Percentiles rank a stretch among this genome's conserved stretches.
Evolutionary conservation across 2,888 invertebrate species (phyloP).

Genomic region (Zhuqinia jingwanae): DNA sequence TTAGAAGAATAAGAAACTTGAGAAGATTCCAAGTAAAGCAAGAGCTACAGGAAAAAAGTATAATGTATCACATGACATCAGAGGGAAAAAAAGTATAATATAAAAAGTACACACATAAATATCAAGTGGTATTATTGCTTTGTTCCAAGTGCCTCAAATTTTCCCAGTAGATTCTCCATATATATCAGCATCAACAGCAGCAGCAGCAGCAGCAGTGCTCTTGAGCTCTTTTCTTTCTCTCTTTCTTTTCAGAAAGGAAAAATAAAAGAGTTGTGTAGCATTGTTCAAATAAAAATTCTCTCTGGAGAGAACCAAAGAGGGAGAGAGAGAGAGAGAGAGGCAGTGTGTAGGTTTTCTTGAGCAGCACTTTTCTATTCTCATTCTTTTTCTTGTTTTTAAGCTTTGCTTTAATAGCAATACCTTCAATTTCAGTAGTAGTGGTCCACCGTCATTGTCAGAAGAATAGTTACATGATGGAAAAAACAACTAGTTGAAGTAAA

Average conservation of each 20-base stretch:
- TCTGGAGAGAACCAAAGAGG: constrained; percentile 12
- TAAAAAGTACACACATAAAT: no score
- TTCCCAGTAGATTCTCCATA: constrained; percentile 15
- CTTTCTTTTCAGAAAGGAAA: neutral
- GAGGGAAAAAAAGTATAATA: no score
- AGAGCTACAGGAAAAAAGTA: no score
- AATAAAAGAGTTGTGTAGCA: constrained; percentile 36
- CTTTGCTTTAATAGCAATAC: neutral
- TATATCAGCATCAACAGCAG: neutral
- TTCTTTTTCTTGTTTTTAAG: constrained; percentile 31
- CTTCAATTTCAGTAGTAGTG: neutral
- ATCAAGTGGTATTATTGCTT: neutral
- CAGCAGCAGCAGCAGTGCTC: neutral
- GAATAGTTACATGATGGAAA: neutral
- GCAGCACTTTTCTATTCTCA: constrained; percentile 13
- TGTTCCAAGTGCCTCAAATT: neutral
- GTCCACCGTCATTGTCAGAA: neutral
- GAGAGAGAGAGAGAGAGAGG: constrained; percentile 2
- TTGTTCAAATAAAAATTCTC: constrained; percentile 54
- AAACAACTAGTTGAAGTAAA: neutral
- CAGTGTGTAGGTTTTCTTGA: constrained; percentile 23
- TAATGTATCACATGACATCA: no score
- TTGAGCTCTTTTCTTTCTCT: constrained; percentile 9
- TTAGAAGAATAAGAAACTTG: no score
- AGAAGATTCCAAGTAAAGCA: no score